These are phyloP conservation scores for Drosophila siamana DNA, from an alignment of 2,888 invertebrate species.

Conservation along the genomic window DNA sequence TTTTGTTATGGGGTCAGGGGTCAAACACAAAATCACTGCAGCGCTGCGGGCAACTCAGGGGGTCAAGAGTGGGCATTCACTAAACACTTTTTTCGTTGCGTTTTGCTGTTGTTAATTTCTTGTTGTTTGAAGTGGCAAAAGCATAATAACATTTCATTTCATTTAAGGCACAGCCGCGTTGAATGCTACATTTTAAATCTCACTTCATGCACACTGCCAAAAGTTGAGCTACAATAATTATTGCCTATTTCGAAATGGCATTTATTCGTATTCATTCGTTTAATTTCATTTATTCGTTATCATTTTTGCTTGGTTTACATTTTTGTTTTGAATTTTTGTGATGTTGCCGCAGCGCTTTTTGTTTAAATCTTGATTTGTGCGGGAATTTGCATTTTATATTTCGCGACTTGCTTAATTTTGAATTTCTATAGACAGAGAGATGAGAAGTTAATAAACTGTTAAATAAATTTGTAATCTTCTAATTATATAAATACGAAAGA, in stretches of 20 bases:
- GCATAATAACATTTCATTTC: slow-evolving; percentile 15
- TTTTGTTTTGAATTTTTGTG: slow-evolving; percentile 43
- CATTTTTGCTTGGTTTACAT: slow-evolving; percentile 18
- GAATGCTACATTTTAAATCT: slow-evolving; percentile 48
- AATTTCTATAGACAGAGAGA: slow-evolving; percentile 16
- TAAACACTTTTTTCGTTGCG: slow-evolving; percentile 46
- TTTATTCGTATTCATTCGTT: slow-evolving; percentile 13
- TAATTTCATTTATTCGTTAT: slow-evolving; percentile 7
- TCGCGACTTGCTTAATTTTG: slow-evolving; percentile 1
- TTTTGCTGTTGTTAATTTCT: slow-evolving; percentile 17
- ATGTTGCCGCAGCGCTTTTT: slow-evolving; percentile 76
- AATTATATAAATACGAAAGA: background rate
- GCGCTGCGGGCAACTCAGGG: slow-evolving; percentile 73
- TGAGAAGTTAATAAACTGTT: background rate
- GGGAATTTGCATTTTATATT: slow-evolving; percentile 9
- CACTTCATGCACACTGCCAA: slow-evolving; percentile 56
- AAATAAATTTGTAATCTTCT: background rate
- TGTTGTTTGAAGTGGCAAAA: slow-evolving; percentile 1
- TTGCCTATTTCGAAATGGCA: slow-evolving; percentile 11
- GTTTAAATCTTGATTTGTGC: slow-evolving; percentile 26
- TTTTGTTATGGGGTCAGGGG: slow-evolving; percentile 39
- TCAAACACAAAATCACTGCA: slow-evolving; percentile 58
- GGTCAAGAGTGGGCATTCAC: slow-evolving; percentile 49
- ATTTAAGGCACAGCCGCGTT: slow-evolving; percentile 58
- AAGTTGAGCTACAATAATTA: slow-evolving; percentile 56